Base-by-base conservation (phyloP, 2,113 vertebrate species). In the Lepus europaeus region DNA sequence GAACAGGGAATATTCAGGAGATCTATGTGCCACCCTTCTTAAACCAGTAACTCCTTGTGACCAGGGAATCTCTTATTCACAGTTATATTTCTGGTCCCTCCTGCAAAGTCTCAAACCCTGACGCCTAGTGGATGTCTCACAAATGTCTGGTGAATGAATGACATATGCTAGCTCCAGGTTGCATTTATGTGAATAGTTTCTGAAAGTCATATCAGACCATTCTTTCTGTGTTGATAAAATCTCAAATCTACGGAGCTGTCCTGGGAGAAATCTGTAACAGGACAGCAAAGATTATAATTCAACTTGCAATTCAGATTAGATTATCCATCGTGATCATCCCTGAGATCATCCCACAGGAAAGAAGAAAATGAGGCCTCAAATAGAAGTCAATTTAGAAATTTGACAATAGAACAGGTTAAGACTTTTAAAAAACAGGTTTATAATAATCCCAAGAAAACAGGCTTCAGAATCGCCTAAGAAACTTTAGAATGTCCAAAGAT, bases 401-500 rank as follows among this genome's bases (percentile, higher is more conserved):
- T 89, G 19, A 95, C 36, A 96, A 94, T 80, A 90, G 88, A 94
- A 94, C 19, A 84, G 29, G 6, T 63, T 95, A 85, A 91, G 61
- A 87, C 17, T 36, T 91, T 91, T 91, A 83, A 95, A 89, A 74
- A 96, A 70, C 45, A 64, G 59, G 14, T 83, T 92, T 88, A 79
- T 88, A 88, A 79, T 82, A 92, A 96, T 82, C n/a, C 77, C 94
- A 88, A 73, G 45, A 84, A 93, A 94, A 89, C 23, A 87, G 59
- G 73, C 61, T 96, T 88, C 69, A 83, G 51, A 95, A 88, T 23
- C 89, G 74, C 78, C 76, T 87, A 91, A 63, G 49, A 94, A 91
- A 88, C 56, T 90, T 36, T 56, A 6, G 23, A 88, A 63, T 61
- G 25, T 82, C 87, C 90, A 90, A 93, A 95, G 74, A 95, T 90